These are phyloP conservation scores for Pristionchus entomophagus DNA, from an alignment of 2,888 invertebrate genomes.

Conservation along the genomic window DNA sequence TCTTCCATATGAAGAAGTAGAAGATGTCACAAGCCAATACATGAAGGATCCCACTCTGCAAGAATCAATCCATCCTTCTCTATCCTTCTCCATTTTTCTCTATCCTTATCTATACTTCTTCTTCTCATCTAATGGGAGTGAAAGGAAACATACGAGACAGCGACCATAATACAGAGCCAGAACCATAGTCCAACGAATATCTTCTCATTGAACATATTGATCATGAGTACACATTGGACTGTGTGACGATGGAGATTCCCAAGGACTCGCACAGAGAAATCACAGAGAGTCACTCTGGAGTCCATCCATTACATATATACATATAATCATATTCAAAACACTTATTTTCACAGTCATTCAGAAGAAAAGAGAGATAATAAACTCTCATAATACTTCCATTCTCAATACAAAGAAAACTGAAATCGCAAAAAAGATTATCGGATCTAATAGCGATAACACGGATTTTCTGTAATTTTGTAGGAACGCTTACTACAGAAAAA, in stretches of 20 bases:
- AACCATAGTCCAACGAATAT: constrained; percentile 75
- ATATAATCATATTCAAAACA: no score
- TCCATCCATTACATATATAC: background rate
- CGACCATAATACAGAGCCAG: constrained; percentile 71
- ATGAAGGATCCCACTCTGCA: constrained; percentile 61
- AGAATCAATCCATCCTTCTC: no score
- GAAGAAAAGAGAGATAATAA: no score
- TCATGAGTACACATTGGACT: constrained; percentile 75
- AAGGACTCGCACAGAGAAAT: constrained; percentile 73
- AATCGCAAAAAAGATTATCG: no score
- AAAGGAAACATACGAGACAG: constrained; percentile 53
- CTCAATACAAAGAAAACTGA: no score
- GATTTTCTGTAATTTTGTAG: no score
- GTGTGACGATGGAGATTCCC: constrained; percentile 75
- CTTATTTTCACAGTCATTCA: no score
- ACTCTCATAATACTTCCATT: background rate
- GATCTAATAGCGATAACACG: no score
- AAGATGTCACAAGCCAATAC: constrained; percentile 64
- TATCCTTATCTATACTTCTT: no score
- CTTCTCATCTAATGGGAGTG: background rate
- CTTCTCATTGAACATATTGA: no score
- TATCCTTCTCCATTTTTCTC: no score
- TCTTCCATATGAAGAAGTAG: constrained; percentile 52
- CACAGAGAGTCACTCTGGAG: constrained; percentile 74
- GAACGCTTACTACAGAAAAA: no score